Conservation (phyloP, 2,113 vertebrate species). For the Camarhynchus parvulus region DNA sequence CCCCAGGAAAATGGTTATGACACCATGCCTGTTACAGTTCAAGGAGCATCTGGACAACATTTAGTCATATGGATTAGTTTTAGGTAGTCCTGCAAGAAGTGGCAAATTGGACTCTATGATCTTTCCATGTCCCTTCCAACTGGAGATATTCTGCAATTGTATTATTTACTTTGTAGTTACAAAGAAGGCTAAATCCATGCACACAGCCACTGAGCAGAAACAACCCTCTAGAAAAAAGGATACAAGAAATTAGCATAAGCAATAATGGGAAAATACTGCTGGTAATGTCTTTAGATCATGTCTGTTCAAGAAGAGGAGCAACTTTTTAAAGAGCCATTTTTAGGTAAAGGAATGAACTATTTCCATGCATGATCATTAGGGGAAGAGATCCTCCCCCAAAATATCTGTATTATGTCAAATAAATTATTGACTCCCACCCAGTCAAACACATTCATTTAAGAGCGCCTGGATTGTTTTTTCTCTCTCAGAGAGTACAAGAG, state of each 20-base stretch:
- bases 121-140: not conserved
- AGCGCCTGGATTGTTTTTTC: not conserved
- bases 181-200: not conserved
- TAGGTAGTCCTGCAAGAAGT: not conserved
- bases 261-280: not conserved
- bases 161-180: not conserved
- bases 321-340: not conserved
- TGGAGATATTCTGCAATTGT: not conserved
- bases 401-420: not conserved
- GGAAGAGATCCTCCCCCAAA: not conserved
- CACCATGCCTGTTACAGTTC: not conserved
- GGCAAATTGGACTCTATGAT: not conserved
- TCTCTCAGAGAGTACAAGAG: not conserved
- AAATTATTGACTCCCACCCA: not conserved
- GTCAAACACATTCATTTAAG: not conserved
- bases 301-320: not conserved
- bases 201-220: not conserved
- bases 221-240: not conserved
- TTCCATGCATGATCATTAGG: not conserved
- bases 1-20: not conserved
- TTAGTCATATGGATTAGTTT: not conserved
- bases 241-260: not conserved
- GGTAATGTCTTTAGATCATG: not conserved
- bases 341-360: not conserved
- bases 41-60: not conserved